Evolutionary conservation across 2,113 vertebrate species (phyloP).

Genomic region (Lutjanus erythropterus): DNA sequence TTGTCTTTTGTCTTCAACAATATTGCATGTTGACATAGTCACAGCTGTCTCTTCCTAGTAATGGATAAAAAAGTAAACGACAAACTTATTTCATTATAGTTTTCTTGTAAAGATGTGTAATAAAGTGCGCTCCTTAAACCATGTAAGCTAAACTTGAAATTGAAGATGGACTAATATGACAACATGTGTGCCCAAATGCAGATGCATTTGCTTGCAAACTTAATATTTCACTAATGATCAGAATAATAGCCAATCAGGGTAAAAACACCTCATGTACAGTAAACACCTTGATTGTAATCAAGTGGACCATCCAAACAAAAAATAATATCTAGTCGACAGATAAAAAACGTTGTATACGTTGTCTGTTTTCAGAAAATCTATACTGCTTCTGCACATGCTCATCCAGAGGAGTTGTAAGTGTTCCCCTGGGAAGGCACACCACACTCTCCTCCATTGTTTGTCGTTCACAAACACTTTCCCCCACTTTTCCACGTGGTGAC

Average conservation of each 20-base stretch:
- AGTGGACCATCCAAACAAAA: neutral
- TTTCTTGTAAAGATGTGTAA: no score
- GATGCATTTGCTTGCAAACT: neutral
- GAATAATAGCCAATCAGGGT: neutral
- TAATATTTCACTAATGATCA: neutral
- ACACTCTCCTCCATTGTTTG: neutral
- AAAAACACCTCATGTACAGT: neutral
- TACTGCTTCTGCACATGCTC: neutral
- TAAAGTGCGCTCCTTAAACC: neutral
- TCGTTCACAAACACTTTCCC: conserved; percentile 2
- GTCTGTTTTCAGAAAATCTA: conserved; percentile 11
- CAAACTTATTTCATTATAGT: no score
- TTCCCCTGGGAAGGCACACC: neutral
- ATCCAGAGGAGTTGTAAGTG: neutral
- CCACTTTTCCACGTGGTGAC: conserved; percentile 10
- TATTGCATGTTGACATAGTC: no score
- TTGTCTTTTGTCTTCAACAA: no score
- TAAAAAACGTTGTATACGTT: neutral
- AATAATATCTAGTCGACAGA: neutral
- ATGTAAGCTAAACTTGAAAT: neutral
- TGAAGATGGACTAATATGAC: neutral
- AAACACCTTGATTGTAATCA: neutral
- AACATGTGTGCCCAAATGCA: neutral
- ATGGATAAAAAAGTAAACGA: no score
- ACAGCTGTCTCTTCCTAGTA: no score